Evolutionary conservation across 2,797 vertebrate genomes (phyloP).

Genomic region (Lemur catta): DNA sequence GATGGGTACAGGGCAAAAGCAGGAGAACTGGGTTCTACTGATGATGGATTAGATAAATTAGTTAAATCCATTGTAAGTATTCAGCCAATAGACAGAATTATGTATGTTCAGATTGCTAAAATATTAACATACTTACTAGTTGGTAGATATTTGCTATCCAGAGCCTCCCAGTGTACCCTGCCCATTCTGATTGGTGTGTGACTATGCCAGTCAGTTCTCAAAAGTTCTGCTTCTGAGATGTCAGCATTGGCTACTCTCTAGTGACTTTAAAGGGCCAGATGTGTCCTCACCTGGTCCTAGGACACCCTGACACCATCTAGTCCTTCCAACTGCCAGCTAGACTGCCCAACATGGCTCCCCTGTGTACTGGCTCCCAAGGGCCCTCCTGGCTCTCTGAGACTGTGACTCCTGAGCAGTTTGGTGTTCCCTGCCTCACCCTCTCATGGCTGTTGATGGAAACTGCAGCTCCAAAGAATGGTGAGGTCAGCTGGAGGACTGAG

Average conservation of each 20-base stretch:
- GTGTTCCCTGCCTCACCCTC: background rate
- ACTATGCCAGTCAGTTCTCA: background rate
- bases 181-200: background rate
- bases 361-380: background rate
- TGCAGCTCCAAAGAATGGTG: background rate
- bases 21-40: background rate
- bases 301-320: background rate
- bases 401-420: background rate
- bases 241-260: background rate
- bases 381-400: background rate
- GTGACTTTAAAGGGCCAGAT: background rate
- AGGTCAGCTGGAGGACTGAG: background rate
- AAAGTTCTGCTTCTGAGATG: background rate
- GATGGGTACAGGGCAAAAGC: background rate
- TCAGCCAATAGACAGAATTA: background rate
- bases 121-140: background rate
- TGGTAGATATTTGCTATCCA: background rate
- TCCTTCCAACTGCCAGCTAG: background rate
- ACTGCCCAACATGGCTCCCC: fast-evolving
- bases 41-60: background rate
- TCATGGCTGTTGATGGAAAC: background rate
- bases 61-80: background rate
- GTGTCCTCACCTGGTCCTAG: background rate
- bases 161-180: background rate
- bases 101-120: background rate